Conservation (phyloP, 1,140 invertebrate genomes). For the Choristoneura fumiferana region DNA sequence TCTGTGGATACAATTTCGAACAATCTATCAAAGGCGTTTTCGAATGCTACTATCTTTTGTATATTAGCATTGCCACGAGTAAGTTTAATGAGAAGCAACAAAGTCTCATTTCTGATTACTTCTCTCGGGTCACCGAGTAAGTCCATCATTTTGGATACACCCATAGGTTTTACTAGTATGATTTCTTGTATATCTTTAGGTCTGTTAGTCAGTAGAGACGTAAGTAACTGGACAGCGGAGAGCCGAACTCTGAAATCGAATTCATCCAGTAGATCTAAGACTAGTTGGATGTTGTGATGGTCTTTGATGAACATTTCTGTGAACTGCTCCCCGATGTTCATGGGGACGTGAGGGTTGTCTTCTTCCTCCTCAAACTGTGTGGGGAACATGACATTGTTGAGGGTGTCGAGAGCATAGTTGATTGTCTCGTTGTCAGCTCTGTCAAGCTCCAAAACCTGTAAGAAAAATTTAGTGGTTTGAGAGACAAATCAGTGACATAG, state of each 20-base stretch:
- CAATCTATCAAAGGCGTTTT: constrained; percentile 98
- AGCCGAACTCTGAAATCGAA: constrained; percentile 95
- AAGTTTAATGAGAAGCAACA: constrained; percentile 95
- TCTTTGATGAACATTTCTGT: constrained; percentile 99
- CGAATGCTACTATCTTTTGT: constrained; percentile 99
- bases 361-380: constrained; percentile 91
- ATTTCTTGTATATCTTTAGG: constrained; percentile 97
- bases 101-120: constrained; percentile 97
- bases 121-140: constrained; percentile 95
- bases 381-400: constrained; percentile 93
- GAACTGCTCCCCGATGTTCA: constrained; percentile 94
- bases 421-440: constrained; percentile 94
- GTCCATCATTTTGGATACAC: constrained; percentile 99
- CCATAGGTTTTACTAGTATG: constrained; percentile 96
- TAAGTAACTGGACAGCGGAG: constrained; percentile 92
- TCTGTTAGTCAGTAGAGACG: constrained; percentile 88
- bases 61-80: constrained; percentile 98
- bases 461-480: no score
- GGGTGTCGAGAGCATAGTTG: constrained; percentile 93
- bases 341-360: constrained; percentile 79
- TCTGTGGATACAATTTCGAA: constrained; percentile 96
- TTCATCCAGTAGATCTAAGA: constrained; percentile 95
- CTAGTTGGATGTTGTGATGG: constrained; percentile 89
- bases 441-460: constrained; percentile 85
- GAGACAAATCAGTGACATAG: no score